phyloP scores from a whole-genome alignment of 2,113 vertebrate genomes.

The Cygnus buccinator region DNA sequence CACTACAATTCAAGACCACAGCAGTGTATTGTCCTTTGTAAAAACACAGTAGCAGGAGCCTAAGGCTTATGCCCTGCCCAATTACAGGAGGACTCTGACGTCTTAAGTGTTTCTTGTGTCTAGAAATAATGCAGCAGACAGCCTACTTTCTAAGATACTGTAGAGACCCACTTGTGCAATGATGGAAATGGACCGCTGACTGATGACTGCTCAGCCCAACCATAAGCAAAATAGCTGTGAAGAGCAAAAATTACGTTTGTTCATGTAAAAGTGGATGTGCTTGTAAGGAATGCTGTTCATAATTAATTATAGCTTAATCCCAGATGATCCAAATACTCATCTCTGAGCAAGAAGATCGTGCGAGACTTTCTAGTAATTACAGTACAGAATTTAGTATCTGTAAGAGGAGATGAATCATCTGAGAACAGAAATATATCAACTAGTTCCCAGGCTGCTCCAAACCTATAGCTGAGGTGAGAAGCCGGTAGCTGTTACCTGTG shows the following conservation, averaged over 20 bases:
- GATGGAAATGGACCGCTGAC: not conserved
- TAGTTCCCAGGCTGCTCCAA: not conserved
- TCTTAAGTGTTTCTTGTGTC: not conserved
- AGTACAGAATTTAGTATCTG: not conserved
- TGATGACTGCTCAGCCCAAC: not conserved
- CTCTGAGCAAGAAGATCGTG: not conserved
- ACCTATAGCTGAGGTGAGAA: not conserved
- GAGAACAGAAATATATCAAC: not conserved
- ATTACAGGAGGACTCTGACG: not conserved
- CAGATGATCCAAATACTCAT: not conserved
- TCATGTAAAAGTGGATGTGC: not conserved
- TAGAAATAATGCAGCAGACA: conserved; percentile 24
- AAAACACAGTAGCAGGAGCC: not conserved
- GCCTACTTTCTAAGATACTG: not conserved
- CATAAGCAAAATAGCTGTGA: not conserved
- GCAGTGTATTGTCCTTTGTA: not conserved
- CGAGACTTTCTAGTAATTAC: conserved; percentile 30
- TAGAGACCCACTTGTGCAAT: not conserved
- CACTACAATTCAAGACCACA: not conserved
- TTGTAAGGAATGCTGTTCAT: not conserved
- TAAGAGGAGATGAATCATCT: not conserved
- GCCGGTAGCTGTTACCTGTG: not conserved
- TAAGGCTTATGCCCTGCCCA: conserved; percentile 3
- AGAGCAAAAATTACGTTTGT: not conserved
- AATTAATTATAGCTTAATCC: conserved; percentile 30